Base-by-base conservation (phyloP, 1,140 invertebrate genomes). In the Diabrotica virgifera region DNA sequence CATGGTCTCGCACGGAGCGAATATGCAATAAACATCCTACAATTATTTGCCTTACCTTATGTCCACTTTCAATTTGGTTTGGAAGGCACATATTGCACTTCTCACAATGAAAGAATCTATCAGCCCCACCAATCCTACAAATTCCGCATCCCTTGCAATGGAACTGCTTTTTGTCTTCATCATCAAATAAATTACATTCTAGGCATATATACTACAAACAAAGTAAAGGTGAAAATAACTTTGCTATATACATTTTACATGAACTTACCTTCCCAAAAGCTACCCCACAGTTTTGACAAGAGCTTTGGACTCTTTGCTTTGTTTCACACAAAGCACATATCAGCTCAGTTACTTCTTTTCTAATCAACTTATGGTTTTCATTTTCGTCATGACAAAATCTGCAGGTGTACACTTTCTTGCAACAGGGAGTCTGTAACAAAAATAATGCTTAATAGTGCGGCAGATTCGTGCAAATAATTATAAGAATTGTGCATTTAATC, bases 141-240 rank as follows among this genome's bases (percentile, higher is more conserved):
- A 96, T 91, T 0, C 92, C 92, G 81, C 93, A 96, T 2, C 88
- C 89, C 65, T 90, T 86, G 73, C 93, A 96, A 74, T 96, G 93
- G 80, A 93, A 96, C 78, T 95, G 93, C 72, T 88, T 85, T 76
- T 92, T 94, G 70, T 94, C 91, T 63, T 91, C 88, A 75, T 95
- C 91, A 75, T 95, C 93, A 77, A 92, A 95, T n/a, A 96, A 80
- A 79, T 92, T 91, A 79, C 93, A 96, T 62, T 92, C 87, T 5
- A 88, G 80, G 74, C 93, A 96, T 58, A 88, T 93, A 79, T 95
- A 96, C 86, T 92, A 80, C 11, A 78, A 84, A 59, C 46, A 52
- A 40, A 24, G n/a, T n/a, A 38, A 9, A 53, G 13, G 37, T 56
- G 4, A 40, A 51, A 12, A 55, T 12, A 40, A 38, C 35, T 59